Evolutionary conservation across 2,797 vertebrate genomes (phyloP).

Genomic region (Xenops minutus): DNA sequence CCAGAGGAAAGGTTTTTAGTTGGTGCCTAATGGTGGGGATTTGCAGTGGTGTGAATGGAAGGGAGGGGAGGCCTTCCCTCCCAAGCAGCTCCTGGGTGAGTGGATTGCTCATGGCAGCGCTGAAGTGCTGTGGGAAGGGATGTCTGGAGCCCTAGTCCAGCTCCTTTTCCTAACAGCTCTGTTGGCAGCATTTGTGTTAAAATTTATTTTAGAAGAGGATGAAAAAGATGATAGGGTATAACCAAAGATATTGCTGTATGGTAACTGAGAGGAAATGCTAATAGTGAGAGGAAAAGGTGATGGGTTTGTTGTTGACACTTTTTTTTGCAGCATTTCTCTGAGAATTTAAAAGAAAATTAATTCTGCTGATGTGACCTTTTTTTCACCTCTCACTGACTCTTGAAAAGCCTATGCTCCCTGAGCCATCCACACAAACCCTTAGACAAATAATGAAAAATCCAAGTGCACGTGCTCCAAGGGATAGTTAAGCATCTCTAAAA

Average conservation of each 20-base stretch:
- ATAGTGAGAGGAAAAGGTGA: neutral
- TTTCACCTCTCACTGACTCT: conserved; percentile 22
- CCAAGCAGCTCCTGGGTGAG: fast-evolving
- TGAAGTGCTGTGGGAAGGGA: neutral
- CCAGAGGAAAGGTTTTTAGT: neutral
- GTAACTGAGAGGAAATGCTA: neutral
- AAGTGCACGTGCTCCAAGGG: conserved; percentile 5
- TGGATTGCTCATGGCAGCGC: fast-evolving
- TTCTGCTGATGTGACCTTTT: conserved; percentile 25
- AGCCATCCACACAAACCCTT: neutral
- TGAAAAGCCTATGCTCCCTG: neutral
- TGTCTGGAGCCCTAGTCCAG: neutral
- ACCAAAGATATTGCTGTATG: neutral
- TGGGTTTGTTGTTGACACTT: neutral
- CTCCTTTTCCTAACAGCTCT: neutral
- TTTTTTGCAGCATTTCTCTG: neutral
- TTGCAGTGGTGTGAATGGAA: neutral
- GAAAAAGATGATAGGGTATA: neutral
- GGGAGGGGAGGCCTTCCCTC: neutral
- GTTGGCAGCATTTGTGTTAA: neutral
- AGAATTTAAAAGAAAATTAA: conserved; percentile 15
- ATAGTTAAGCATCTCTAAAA: neutral
- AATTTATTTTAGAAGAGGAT: neutral
- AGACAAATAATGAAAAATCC: conserved; percentile 30
- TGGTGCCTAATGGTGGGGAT: neutral